Evolutionary conservation across 2,113 vertebrate genomes (phyloP).

Genomic region (Apteryx owenii): DNA sequence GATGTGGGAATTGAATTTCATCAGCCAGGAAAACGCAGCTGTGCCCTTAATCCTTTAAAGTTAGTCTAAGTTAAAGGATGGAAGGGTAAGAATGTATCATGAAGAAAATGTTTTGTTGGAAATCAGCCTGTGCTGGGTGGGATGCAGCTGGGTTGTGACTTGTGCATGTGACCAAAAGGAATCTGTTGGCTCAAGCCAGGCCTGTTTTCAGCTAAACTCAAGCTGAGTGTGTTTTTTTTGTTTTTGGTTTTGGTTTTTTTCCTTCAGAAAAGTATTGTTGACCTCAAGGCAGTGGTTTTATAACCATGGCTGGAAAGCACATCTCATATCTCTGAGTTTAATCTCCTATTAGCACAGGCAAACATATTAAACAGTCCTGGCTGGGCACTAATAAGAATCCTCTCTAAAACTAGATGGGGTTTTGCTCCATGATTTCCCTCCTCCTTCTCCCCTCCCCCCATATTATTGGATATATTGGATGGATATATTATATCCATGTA

Average conservation of each 20-base stretch:
- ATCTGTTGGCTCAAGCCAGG: not conserved
- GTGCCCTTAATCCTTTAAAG: not conserved
- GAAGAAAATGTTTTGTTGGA: not conserved
- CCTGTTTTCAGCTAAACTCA: not conserved
- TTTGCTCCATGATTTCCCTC: not conserved
- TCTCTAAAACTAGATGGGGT: not conserved
- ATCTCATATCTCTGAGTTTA: not conserved
- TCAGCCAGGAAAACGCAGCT: not conserved
- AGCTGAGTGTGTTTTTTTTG: not conserved
- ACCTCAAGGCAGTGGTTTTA: not conserved
- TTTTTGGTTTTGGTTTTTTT: not conserved
- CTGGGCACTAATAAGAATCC: not conserved
- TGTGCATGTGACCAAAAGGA: accelerated
- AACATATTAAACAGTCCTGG: not conserved
- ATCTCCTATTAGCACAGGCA: not conserved
- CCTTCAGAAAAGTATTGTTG: not conserved
- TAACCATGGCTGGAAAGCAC: not conserved
- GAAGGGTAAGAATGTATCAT: not conserved
- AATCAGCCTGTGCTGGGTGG: not conserved
- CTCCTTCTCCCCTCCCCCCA: not conserved
- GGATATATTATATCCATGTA: too few species aligned
- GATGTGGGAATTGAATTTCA: constrained; percentile 38
- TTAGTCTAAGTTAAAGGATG: not conserved
- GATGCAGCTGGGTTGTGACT: not conserved
- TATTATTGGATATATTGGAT: too few species aligned